Evolutionary conservation across 2,113 vertebrate species (phyloP), one percentile per base, ranked within the genome.

Genomic region (Sitta europaea): DNA sequence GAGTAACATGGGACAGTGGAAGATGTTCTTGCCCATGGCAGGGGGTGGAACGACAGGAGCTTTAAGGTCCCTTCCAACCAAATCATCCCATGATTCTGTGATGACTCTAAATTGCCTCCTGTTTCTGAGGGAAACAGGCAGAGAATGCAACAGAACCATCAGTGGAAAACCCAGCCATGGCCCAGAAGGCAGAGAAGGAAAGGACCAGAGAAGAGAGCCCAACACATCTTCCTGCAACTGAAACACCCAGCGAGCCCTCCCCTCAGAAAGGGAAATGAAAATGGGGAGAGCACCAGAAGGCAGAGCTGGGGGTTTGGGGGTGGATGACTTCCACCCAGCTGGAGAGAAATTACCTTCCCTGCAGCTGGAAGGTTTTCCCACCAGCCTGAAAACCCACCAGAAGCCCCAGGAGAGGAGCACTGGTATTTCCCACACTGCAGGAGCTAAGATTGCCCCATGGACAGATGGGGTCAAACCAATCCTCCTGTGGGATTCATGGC

Each of bases 161-260:
- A 8, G 9, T 13, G 57, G 55, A 24, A 24, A 66, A n/a, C 20
- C 25, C 78, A 45, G n/a, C 3, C 7, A 8, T 4, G 38, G 29
- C 22, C 42, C 47, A 63, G 50, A 57, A 51, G n/a, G n/a, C 33
- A 55, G 8, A 3, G 59, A 65, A 70, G 42, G 61, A 62, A 28
- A n/a, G 17, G 23, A 42, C 3, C 43, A n/a, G 48, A 53, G 55
- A 53, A 11, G 24, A 38, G 45, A 71, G 23, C 47, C 22, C 17
- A 27, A 4, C 15, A 24, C 16, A 12, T 23, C 35, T 2, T 42
- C 74, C n/a, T 51, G 13, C 25, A 36, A 2, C 31, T 25, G 53
- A 11, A 1, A 1, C 2, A 10, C 6, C 20, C n/a, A 33, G 4
- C 1, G 2, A 43, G 9, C 54, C 42, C 81, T 53, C n/a, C 15